These are phyloP conservation scores for Erythrocebus patas DNA, from an alignment of 2,113 vertebrate genomes.

Conservation along the genomic window DNA sequence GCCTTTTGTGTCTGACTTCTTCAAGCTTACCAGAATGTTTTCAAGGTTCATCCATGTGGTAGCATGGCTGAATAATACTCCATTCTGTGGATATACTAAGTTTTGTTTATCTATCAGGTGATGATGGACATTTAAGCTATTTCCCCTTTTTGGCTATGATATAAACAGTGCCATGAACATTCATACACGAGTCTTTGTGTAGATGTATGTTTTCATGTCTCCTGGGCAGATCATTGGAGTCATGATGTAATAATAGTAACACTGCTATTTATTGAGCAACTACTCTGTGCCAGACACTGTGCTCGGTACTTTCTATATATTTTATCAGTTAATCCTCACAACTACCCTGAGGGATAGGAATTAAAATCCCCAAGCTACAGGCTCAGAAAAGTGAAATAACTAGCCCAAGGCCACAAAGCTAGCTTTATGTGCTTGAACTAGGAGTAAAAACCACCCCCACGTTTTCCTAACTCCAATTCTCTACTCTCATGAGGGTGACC, in stretches of 20 bases:
- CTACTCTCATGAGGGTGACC: background rate
- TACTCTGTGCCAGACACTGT: background rate
- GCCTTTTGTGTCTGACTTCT: background rate
- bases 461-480: background rate
- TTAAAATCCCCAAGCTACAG: background rate
- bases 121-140: background rate
- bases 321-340: background rate
- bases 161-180: background rate
- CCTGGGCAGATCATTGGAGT: background rate
- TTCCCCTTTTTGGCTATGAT: background rate
- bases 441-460: background rate
- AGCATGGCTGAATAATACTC: background rate
- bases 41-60: background rate
- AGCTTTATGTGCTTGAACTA: background rate
- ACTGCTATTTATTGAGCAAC: background rate
- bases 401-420: background rate
- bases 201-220: background rate
- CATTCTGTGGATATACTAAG: background rate
- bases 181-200: background rate
- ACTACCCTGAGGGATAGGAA: background rate
- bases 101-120: background rate
- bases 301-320: background rate
- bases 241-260: background rate
- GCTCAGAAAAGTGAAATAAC: background rate
- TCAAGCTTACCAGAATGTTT: background rate